These are phyloP conservation scores for Asobara japonica DNA, from an alignment of 1,140 invertebrate genomes.

Conservation along the genomic window DNA sequence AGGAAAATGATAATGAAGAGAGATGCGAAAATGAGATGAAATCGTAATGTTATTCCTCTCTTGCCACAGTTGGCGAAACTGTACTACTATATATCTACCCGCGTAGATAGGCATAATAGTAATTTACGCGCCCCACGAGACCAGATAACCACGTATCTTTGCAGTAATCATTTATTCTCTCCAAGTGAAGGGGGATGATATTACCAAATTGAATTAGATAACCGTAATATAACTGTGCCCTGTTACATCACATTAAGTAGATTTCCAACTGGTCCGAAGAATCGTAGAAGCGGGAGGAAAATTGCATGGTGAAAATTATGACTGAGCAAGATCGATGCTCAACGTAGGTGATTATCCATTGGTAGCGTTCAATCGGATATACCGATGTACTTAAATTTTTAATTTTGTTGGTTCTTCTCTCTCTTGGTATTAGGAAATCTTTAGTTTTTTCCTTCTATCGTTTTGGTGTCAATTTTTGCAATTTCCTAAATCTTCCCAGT, in stretches of 20 bases:
- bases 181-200: conserved; percentile 58
- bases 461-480: too few relatives aligned
- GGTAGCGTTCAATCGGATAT: too few relatives aligned
- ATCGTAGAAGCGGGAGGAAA: neutral
- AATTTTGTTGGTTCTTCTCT: too few relatives aligned
- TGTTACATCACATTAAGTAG: neutral
- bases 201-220: conserved; percentile 68
- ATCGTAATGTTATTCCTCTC: conserved; percentile 25
- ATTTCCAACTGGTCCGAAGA: neutral
- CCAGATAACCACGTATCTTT: conserved; percentile 66
- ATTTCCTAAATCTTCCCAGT: conserved; percentile 28
- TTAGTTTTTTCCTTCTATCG: too few relatives aligned
- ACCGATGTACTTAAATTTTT: too few relatives aligned
- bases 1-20: neutral
- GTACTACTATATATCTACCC: conserved; percentile 35
- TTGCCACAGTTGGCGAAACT: conserved; percentile 16
- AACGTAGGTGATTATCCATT: too few relatives aligned
- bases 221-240: conserved; percentile 31
- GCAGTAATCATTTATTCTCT: conserved; percentile 65
- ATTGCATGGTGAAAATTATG: too few relatives aligned
- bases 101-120: conserved; percentile 61
- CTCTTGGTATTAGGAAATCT: too few relatives aligned
- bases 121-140: conserved; percentile 66
- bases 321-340: too few relatives aligned
- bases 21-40: conserved; percentile 13